These are phyloP conservation scores for Pimpla rufipes DNA, from an alignment of 2,888 invertebrate species.

Conservation along the genomic window DNA sequence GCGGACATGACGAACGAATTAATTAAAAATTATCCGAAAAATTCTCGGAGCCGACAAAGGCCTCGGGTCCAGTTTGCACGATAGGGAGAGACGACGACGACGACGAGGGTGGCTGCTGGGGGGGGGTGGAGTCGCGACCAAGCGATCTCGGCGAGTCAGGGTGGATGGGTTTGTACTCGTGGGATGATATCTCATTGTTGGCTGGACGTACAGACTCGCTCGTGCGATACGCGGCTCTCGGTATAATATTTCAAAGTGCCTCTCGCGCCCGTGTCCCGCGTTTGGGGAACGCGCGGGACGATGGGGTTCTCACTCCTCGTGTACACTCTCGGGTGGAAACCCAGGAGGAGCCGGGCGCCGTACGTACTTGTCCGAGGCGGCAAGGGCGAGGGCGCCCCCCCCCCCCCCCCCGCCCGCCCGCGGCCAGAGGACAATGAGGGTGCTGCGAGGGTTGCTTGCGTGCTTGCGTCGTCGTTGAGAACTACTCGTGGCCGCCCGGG, in stretches of 20 bases:
- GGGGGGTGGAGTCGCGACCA: not conserved
- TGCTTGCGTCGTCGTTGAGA: slow-evolving; percentile 47
- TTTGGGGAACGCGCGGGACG: slow-evolving; percentile 65
- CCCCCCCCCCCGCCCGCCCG: too few relatives aligned
- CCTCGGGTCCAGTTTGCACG: slow-evolving; percentile 62
- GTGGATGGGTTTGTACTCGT: slow-evolving; percentile 53
- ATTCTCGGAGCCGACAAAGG: slow-evolving; percentile 76
- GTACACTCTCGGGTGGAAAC: slow-evolving; percentile 55
- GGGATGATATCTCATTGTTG: slow-evolving; percentile 76
- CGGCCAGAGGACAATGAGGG: slow-evolving; percentile 68
- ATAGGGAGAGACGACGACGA: slow-evolving; percentile 22
- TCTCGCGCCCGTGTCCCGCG: slow-evolving; percentile 64
- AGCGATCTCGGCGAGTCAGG: slow-evolving; percentile 40
- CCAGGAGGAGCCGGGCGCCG: slow-evolving; percentile 58
- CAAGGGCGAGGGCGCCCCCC: slow-evolving; percentile 64
- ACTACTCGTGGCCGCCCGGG: slow-evolving; percentile 51
- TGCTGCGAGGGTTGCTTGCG: slow-evolving; percentile 63
- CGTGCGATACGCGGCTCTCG: slow-evolving; percentile 76
- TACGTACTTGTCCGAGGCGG: slow-evolving; percentile 53
- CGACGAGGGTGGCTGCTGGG: not conserved
- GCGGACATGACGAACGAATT: slow-evolving; percentile 70
- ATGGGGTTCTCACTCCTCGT: slow-evolving; percentile 56
- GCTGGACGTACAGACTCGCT: slow-evolving; percentile 72
- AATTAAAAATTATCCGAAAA: slow-evolving; percentile 81
- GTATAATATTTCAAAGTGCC: slow-evolving; percentile 84